Base-by-base conservation (phyloP, 2,888 invertebrate species). In the Globia sparganii region DNA sequence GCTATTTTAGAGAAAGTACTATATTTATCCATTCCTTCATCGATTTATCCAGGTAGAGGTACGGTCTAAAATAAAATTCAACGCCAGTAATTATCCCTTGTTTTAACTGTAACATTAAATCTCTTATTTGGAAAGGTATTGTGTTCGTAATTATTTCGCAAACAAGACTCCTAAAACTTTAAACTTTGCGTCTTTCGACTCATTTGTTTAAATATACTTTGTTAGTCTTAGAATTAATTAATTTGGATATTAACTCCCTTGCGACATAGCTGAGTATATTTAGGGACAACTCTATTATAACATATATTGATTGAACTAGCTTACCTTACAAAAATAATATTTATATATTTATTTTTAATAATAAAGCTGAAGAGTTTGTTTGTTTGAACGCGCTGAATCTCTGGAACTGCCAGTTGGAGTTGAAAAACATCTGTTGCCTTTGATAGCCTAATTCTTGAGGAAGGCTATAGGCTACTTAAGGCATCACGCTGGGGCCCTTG, bases 41-140 rank as follows among this genome's bases (percentile, higher is more conserved):
- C 11, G 31, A 21, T 67, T 49, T 67, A 49, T 11, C 18, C 18
- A 25, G 34, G 6, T 34, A 6, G 25, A 6, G 8, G 4, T 15
- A 46, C 31, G 53, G 25, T n/a, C 15, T 61, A 59, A 80, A 49
- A 77, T 34, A 59, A 61, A 59, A 70, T 28, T n/a, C n/a, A 34
- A 59, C 46, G n/a, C 3, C 5, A 9, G 8, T 8, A 28, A 31
- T 18, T 34, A 34, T 13, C n/a, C 11, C 6, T 49, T 9, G 28
- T 65, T 46, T 78, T 46, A n/a, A n/a, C n/a, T 18, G 34, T 31
- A 25, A 18, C 8, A 53, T 6, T 28, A 4, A 62, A 40, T 62
- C 49, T 31, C 40, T 49, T 28, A 31, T 1, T 1, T 75, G 40
- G 8, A 13, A 43, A 58, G 21, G 2, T 37, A n/a, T 67, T 31